Base-by-base conservation (phyloP, 1,140 invertebrate species). In the Lasioglossum albipes region DNA sequence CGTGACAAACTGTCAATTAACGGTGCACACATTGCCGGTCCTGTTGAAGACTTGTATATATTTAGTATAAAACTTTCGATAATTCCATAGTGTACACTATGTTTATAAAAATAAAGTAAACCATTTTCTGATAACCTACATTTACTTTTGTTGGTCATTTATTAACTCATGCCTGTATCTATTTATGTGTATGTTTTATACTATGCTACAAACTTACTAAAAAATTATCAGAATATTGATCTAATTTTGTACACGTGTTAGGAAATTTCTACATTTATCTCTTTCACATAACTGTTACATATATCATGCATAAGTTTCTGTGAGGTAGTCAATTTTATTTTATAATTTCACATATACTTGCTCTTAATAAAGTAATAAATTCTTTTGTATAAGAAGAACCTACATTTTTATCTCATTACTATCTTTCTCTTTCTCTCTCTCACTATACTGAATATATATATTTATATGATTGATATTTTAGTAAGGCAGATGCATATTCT, bases 1-100 rank as follows among this genome's bases (percentile, higher is more conserved):
- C 22, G 79, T 76, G 45, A 77, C 27, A 52, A 72, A 78, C 68
- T 81, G 79, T 77, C 79, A 81, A 66, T 81, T 65, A 54, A 45
- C 16, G 22, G 16, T 36, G 31, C 65, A 45, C 5, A 13, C 61
- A 78, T 61, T 49, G n/a, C 20, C 57, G 18, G 22, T 59, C 42
- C 31, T 77, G 31, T 36, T 4, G 16, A 10, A n/a, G 5, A 62
- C 61, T 20, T 78, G 16, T 52, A n/a, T n/a, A n/a, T n/a, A n/a
- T n/a, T n/a, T n/a, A 3, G 31, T 62, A 64, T 45, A 12, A 18
- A 45, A 22, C 2, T 70, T 72, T 62, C 0, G 18, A 2, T 13
- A 16, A 52, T 41, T 57, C 20, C 49, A 54, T 66, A 22, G 54
- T 49, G 59, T 75, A 75, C 22, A 36, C 27, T 62, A 13, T 69